phyloP scores from a whole-genome alignment of 1,140 invertebrate species.

The Drosophila kikkawai region DNA sequence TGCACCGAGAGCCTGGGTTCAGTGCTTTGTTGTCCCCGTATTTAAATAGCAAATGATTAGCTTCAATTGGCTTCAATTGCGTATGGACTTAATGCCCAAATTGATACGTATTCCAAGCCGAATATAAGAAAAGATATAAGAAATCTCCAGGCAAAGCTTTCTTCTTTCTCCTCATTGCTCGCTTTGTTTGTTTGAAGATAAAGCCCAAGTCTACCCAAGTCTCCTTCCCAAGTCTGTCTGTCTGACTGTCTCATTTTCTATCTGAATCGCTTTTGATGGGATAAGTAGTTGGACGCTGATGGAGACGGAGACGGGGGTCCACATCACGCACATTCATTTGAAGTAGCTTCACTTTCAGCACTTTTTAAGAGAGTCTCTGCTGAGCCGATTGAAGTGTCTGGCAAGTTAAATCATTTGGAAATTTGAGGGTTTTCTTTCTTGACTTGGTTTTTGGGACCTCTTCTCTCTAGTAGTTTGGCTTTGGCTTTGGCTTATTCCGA shows the following conservation, averaged over 20 bases:
- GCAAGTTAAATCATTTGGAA: conserved; percentile 71
- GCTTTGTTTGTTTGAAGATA: conserved; percentile 23
- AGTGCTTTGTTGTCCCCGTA: conserved; percentile 61
- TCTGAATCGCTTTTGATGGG: conserved; percentile 42
- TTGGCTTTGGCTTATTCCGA: conserved; percentile 30
- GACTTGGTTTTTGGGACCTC: background rate
- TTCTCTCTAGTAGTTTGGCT: conserved; percentile 13
- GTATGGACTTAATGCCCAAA: conserved; percentile 55
- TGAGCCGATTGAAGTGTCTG: conserved; percentile 59
- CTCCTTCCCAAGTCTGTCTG: background rate
- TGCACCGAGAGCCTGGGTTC: conserved; percentile 15
- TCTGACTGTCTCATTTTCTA: conserved; percentile 23
- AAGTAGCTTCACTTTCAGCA: conserved; percentile 53
- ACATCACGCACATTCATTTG: conserved; percentile 64
- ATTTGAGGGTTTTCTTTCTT: conserved; percentile 42
- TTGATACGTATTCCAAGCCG: conserved; percentile 35
- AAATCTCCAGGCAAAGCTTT: conserved; percentile 17
- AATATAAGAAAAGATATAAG: conserved; percentile 3
- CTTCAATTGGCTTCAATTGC: conserved; percentile 80
- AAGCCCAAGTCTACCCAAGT: conserved; percentile 5
- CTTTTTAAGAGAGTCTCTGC: conserved; percentile 48
- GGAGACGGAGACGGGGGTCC: background rate
- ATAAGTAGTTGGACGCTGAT: conserved; percentile 33
- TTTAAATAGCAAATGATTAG: conserved; percentile 80
- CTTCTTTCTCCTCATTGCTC: background rate